phyloP scores from a whole-genome alignment of 2,888 invertebrate genomes.

The Charanyca ferruginea region DNA sequence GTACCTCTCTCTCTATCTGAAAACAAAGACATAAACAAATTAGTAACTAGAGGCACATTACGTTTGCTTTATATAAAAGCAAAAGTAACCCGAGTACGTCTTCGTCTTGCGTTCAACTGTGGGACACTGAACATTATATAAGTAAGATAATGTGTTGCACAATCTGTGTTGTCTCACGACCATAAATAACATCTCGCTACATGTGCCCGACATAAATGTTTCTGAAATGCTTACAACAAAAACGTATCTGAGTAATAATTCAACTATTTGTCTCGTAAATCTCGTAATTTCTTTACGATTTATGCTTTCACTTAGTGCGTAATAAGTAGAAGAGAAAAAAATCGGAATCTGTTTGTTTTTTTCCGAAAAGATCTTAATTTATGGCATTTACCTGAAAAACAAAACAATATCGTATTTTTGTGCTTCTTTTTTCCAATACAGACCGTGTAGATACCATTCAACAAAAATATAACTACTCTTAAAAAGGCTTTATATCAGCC shows the following conservation, averaged over 20 bases:
- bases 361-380: slow-evolving; percentile 1
- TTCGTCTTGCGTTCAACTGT: not conserved
- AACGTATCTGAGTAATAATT: slow-evolving; percentile 41
- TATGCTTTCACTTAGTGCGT: slow-evolving; percentile 3
- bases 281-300: slow-evolving; percentile 34
- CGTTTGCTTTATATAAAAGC: too few relatives aligned
- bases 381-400: not conserved
- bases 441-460: too few relatives aligned
- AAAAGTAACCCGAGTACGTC: not conserved
- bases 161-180: slow-evolving; percentile 9
- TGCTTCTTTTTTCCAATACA: too few relatives aligned
- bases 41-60: too few relatives aligned
- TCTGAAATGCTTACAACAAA: slow-evolving; percentile 20
- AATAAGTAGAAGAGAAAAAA: not conserved
- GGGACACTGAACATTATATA: slow-evolving; percentile 22
- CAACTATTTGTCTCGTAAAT: slow-evolving; percentile 47
- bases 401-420: not conserved
- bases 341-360: slow-evolving; percentile 2
- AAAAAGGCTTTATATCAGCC: too few relatives aligned
- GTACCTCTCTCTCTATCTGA: too few relatives aligned
- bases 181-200: slow-evolving; percentile 48
- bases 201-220: slow-evolving; percentile 42
- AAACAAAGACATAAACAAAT: too few relatives aligned
- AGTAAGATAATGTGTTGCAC: slow-evolving; percentile 21
- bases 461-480: too few relatives aligned